Evolutionary conservation across 2,113 vertebrate genomes (phyloP).

Genomic region (Heterotilapia buettikoferi): DNA sequence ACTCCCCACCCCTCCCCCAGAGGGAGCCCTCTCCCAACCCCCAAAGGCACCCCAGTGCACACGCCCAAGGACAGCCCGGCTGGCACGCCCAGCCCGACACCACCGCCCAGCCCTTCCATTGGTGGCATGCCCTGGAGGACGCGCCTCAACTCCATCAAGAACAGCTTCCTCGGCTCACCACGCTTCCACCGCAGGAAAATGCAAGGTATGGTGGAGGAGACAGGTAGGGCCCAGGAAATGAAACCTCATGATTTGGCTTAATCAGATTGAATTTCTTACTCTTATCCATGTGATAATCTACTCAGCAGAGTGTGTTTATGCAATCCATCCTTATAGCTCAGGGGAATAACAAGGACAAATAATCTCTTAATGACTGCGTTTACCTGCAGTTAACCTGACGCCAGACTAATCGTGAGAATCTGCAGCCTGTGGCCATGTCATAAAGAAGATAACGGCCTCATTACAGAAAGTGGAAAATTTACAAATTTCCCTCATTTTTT

Average conservation of each 20-base stretch:
- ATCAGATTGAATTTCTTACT: neutral
- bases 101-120: conserved; percentile 96
- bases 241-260: neutral
- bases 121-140: conserved; percentile 97
- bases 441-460: neutral
- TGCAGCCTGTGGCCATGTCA: neutral
- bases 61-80: conserved; percentile 97
- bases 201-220: conserved; percentile 71
- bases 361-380: neutral
- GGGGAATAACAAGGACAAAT: neutral
- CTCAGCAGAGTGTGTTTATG: neutral
- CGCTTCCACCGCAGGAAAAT: conserved; percentile 98
- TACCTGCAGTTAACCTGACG: neutral
- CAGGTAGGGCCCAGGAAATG: neutral
- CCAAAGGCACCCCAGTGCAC: conserved; percentile 97
- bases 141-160: conserved; percentile 98
- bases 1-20: conserved; percentile 96
- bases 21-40: conserved; percentile 96
- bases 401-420: neutral
- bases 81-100: conserved; percentile 93
- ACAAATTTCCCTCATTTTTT: neutral
- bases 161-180: conserved; percentile 96
- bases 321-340: neutral
- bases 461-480: neutral
- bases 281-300: neutral